Conservation (phyloP, 2,797 vertebrate species). For the Darevskia nairensis region DNA sequence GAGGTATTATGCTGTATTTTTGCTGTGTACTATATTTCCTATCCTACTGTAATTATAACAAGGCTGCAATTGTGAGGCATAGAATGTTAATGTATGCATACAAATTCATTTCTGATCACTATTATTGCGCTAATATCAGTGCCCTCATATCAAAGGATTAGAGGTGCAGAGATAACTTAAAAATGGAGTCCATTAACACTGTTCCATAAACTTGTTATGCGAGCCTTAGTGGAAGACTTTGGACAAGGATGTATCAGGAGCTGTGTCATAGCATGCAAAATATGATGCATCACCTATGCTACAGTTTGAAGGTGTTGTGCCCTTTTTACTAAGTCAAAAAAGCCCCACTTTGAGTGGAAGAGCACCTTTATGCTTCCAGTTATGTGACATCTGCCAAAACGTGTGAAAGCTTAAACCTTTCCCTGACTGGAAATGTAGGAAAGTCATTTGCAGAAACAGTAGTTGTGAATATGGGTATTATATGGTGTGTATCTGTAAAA, state of each 20-base stretch:
- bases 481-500: background rate
- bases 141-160: background rate
- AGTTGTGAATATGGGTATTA: background rate
- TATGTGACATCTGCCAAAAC: background rate
- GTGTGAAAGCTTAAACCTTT: background rate
- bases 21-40: background rate
- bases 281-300: background rate
- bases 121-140: background rate
- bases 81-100: background rate
- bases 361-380: too few relatives aligned
- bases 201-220: background rate
- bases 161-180: background rate
- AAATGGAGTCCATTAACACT: background rate
- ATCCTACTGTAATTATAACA: background rate
- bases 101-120: background rate
- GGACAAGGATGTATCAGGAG: background rate
- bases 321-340: background rate
- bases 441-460: background rate
- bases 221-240: background rate
- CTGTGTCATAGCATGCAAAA: background rate
- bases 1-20: background rate
- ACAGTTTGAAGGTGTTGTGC: background rate
- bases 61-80: background rate
- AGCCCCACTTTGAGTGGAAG: background rate
- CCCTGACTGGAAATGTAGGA: background rate